A percentile compares a stretch with the other conserved stretches of the same genome.
Conservation (phyloP, 1,140 invertebrate species). For the Ditylenchus dipsaci region DNA sequence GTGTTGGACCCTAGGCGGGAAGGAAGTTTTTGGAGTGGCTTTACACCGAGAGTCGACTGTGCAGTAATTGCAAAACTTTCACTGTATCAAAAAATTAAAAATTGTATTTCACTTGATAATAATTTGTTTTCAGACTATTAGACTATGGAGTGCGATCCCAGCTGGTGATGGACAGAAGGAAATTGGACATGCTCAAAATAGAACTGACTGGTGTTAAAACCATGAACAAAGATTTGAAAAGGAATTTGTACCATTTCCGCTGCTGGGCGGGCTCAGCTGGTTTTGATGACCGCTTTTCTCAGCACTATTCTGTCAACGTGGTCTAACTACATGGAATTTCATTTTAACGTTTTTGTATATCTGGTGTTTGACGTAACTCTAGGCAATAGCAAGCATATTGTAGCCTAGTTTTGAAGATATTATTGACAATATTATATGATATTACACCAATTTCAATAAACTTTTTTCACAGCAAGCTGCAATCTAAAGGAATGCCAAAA, state of each 20-base stretch:
- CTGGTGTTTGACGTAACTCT: neutral
- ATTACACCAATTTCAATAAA: no score
- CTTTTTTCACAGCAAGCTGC: no score
- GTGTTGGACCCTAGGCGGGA: no score
- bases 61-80: no score
- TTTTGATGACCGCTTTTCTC: conserved; percentile 51
- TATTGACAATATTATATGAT: no score
- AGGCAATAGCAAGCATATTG: no score
- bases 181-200: conserved; percentile 37
- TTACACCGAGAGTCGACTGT: no score
- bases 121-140: conserved; percentile 44
- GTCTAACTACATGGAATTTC: neutral
- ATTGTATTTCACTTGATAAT: no score
- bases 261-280: conserved; percentile 54
- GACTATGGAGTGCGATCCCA: conserved; percentile 53
- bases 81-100: no score
- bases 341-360: neutral
- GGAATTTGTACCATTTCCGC: conserved; percentile 52
- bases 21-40: no score
- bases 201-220: conserved; percentile 32
- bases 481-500: no score
- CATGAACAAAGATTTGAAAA: conserved; percentile 16
- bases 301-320: conserved; percentile 14
- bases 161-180: conserved; percentile 38
- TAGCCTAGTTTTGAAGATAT: no score